Percentiles rank a stretch among this genome's conserved stretches.
Conservation (phyloP, 2,113 vertebrate species). For the Agapornis roseicollis region DNA sequence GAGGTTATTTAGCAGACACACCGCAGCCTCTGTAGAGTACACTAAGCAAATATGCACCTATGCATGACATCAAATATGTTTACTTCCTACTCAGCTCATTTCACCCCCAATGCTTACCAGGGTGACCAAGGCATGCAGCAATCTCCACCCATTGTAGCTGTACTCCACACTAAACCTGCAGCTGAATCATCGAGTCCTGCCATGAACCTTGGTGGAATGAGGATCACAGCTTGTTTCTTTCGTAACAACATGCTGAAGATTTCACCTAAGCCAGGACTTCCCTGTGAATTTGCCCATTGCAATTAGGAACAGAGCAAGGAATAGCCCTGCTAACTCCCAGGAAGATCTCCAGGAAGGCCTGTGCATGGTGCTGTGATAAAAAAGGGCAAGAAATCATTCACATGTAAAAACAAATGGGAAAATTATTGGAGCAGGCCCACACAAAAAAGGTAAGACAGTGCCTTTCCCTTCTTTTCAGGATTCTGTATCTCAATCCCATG, state of each 20-base stretch:
- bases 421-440: neutral
- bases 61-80: neutral
- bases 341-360: neutral
- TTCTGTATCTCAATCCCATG: neutral
- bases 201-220: neutral
- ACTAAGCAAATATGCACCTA: neutral
- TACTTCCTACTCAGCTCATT: neutral
- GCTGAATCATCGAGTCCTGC: neutral
- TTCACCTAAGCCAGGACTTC: neutral
- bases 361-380: neutral
- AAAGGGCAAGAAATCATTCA: conserved; percentile 23
- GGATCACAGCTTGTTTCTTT: neutral
- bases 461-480: neutral
- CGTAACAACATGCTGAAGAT: neutral
- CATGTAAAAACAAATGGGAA: neutral
- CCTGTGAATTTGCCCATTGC: neutral
- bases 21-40: neutral
- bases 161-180: neutral
- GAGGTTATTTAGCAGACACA: neutral
- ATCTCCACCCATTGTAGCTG: neutral
- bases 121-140: neutral
- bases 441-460: neutral
- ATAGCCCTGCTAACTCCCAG: neutral
- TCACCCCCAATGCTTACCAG: neutral
- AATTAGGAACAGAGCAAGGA: neutral